These are phyloP conservation scores for Bathynomus jamesi DNA, from an alignment of 1,140 invertebrate species.

Conservation along the genomic window DNA sequence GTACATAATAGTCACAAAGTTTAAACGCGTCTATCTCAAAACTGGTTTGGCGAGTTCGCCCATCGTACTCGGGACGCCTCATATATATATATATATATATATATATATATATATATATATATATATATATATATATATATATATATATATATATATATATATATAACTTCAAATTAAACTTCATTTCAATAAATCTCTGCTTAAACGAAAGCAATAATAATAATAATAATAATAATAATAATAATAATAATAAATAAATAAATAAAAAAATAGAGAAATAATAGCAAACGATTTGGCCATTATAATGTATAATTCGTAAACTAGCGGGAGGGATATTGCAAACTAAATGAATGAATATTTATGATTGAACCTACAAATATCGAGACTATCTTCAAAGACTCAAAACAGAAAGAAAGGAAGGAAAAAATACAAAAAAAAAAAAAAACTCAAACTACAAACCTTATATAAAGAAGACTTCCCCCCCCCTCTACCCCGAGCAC, in stretches of 20 bases:
- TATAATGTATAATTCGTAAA: neutral
- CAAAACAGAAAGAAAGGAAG: neutral
- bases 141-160: neutral
- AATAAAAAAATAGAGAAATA: neutral
- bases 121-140: neutral
- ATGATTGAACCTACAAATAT: neutral
- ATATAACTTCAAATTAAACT: neutral
- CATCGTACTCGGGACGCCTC: no score
- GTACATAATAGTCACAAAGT: no score
- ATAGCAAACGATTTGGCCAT: neutral
- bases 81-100: neutral
- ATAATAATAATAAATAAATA: neutral
- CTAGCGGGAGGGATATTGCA: neutral
- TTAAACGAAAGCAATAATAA: neutral
- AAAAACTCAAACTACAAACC: neutral
- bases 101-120: neutral
- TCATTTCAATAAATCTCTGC: neutral
- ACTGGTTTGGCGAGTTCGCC: no score
- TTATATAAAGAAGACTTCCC: no score
- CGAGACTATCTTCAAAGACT: neutral
- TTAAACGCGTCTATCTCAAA: no score
- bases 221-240: conserved; percentile 3
- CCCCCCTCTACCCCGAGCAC: no score
- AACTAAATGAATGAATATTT: neutral
- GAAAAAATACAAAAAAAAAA: neutral